Evolutionary conservation across 1,140 invertebrate species (phyloP).

Genomic region (Aphaenogaster ashmeadi): DNA sequence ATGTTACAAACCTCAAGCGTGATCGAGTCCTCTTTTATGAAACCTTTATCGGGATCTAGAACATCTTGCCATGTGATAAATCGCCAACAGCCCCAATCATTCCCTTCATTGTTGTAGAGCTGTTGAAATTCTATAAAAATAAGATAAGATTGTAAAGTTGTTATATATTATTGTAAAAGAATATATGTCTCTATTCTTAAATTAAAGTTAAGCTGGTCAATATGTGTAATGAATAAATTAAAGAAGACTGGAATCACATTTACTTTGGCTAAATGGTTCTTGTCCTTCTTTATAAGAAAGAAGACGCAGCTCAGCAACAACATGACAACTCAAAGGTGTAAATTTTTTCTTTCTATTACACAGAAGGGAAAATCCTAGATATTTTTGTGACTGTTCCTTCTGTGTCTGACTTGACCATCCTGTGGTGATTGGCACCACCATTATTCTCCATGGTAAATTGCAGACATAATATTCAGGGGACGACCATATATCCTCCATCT

Average conservation of each 20-base stretch:
- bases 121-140: slow-evolving; percentile 91
- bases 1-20: slow-evolving; percentile 93
- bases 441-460: slow-evolving; percentile 99
- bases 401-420: slow-evolving; percentile 90
- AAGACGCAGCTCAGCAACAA: slow-evolving; percentile 95
- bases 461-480: slow-evolving; percentile 97
- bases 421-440: slow-evolving; percentile 95
- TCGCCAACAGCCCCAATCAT: slow-evolving; percentile 99
- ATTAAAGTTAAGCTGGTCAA: background rate
- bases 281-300: slow-evolving; percentile 95
- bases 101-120: slow-evolving; percentile 97
- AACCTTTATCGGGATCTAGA: slow-evolving; percentile 98
- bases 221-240: slow-evolving; percentile 4
- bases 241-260: slow-evolving; percentile 77
- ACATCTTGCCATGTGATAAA: slow-evolving; percentile 99
- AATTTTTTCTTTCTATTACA: slow-evolving; percentile 98
- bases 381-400: slow-evolving; percentile 91
- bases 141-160: too few relatives aligned
- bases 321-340: slow-evolving; percentile 98
- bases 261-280: slow-evolving; percentile 93
- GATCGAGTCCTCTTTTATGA: slow-evolving; percentile 98
- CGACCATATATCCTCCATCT: slow-evolving; percentile 95
- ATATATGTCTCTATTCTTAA: background rate
- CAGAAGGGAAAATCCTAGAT: slow-evolving; percentile 96
- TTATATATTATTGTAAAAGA: slow-evolving; percentile 51